Conservation (phyloP, 2,797 vertebrate genomes). For the Channa striata region DNA sequence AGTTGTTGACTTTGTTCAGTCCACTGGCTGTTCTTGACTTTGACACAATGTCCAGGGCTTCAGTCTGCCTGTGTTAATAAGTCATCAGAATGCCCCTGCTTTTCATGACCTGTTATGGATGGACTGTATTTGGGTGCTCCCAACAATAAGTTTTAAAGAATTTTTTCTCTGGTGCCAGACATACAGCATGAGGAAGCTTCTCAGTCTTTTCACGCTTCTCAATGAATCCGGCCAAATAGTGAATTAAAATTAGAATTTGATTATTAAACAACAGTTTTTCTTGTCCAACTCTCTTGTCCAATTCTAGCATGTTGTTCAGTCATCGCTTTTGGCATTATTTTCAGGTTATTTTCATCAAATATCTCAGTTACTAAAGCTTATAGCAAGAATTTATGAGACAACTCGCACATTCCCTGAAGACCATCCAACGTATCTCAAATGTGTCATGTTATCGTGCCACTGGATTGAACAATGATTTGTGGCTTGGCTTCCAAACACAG, state of each 20-base stretch:
- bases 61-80: neutral
- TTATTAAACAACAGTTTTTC: slow-evolving; percentile 37
- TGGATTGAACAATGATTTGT: slow-evolving; percentile 61
- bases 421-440: slow-evolving; percentile 22
- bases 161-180: neutral
- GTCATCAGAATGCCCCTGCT: neutral
- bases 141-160: neutral
- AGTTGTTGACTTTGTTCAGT: neutral
- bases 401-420: slow-evolving; percentile 14
- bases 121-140: neutral
- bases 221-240: slow-evolving; percentile 5
- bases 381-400: slow-evolving; percentile 17
- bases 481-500: slow-evolving; percentile 42
- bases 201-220: neutral
- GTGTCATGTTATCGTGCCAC: slow-evolving; percentile 48
- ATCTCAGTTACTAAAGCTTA: slow-evolving; percentile 10
- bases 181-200: neutral
- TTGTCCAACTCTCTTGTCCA: slow-evolving; percentile 33
- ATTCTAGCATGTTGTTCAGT: slow-evolving; percentile 22
- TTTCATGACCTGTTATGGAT: too few relatives aligned
- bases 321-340: slow-evolving; percentile 3
- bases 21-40: neutral
- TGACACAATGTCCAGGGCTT: neutral
- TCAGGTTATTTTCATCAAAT: slow-evolving; percentile 13
- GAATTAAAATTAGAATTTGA: slow-evolving; percentile 38